Evolutionary conservation across 2,888 invertebrate genomes (phyloP), one percentile per base, ranked within the genome.

Genomic region (Scaptomyza parva): DNA sequence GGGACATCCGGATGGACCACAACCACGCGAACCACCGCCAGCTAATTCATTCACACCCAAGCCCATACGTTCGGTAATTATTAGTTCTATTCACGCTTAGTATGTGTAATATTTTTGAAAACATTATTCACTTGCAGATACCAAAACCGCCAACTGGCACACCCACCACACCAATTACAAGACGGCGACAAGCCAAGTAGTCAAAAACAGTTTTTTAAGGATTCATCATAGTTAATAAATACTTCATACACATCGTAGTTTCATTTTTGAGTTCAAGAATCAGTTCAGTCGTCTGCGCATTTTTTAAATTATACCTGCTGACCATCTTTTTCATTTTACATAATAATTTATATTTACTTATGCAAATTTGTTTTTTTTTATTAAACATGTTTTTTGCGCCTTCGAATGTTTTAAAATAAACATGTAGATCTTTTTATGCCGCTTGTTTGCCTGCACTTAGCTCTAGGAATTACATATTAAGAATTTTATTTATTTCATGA

Each of bases 101-200:
- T 20, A n/a, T 48, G 9, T 9, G 28, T 28, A 50, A 4, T n/a
- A n/a, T n/a, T n/a, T n/a, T n/a, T n/a, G n/a, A n/a, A n/a, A n/a
- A n/a, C n/a, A n/a, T 35, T 3, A 35, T 28, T 18, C 8, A 3
- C 0, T 59, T 74, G 11, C 35, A 91, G 91, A 90, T 89, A 64
- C 77, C 88, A 45, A 91, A 91, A 70, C 91, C 91, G 52, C 91
- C 91, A 6, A 89, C 85, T 54, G 88, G 89, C 65, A 87, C 89
- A 44, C 90, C 91, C 43, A 90, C 89, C 45, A 91, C 91, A 51
- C 91, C 91, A 20, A 64, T 81, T 40, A 88, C 91, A 59, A 90
- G 88, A 78, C 90, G 91, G 50, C 87, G 88, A 53, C 58, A 71
- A 77, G 85, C 85, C 70, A 86, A 86, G 63, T 86, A 87, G 81